phyloP scores from a whole-genome alignment of 2,888 invertebrate genomes.

The Tenthredo livida region DNA sequence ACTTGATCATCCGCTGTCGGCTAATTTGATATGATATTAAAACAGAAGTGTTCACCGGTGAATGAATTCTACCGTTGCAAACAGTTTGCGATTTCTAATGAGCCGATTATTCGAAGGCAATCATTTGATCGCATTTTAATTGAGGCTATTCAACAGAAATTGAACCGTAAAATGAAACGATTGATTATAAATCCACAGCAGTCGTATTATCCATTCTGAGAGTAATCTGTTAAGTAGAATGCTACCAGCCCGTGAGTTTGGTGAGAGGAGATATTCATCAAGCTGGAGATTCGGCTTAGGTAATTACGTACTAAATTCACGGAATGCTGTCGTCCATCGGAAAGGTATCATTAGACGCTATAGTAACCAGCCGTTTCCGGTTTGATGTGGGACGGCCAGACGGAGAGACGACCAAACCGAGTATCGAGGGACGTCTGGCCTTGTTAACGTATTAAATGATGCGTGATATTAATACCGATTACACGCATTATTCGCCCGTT shows the following conservation, averaged over 20 bases:
- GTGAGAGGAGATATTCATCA: slow-evolving; percentile 14
- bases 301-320: slow-evolving; percentile 51
- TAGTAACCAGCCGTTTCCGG: slow-evolving; percentile 53
- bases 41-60: not conserved
- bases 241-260: not conserved
- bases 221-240: slow-evolving; percentile 17
- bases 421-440: slow-evolving; percentile 28
- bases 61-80: not conserved
- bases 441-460: slow-evolving; percentile 51
- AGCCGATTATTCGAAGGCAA: not conserved
- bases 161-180: not conserved
- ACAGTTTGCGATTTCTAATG: not conserved
- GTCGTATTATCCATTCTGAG: not conserved
- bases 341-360: slow-evolving; percentile 52
- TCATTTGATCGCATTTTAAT: slow-evolving; percentile 14
- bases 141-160: not conserved
- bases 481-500: slow-evolving; percentile 51
- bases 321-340: slow-evolving; percentile 48
- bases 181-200: not conserved
- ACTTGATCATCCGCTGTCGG: not conserved
- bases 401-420: slow-evolving; percentile 30
- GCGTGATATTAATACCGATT: slow-evolving; percentile 55
- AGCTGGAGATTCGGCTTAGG: slow-evolving; percentile 22
- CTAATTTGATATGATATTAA: not conserved
- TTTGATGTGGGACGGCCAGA: slow-evolving; percentile 46